phyloP scores from a whole-genome alignment of 2,113 vertebrate species.

The Amia ocellicauda region DNA sequence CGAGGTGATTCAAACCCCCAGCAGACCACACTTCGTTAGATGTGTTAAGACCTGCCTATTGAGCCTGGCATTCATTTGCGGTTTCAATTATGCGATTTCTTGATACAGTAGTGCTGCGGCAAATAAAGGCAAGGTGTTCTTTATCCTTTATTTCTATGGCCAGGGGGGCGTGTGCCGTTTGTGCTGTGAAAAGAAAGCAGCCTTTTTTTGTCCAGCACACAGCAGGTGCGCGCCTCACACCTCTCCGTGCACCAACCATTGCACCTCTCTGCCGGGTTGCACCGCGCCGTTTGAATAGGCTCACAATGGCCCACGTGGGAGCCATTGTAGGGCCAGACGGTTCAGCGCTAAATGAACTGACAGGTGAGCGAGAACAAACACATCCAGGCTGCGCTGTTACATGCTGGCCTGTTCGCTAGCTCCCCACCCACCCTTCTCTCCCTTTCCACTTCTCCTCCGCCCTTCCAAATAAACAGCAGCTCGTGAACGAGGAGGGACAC shows the following conservation, averaged over 20 bases:
- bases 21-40: too few species aligned
- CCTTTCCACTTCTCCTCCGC: slow-evolving; percentile 5
- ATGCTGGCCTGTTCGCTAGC: slow-evolving; percentile 8
- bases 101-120: slow-evolving; percentile 29
- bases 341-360: slow-evolving; percentile 11
- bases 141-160: slow-evolving; percentile 37
- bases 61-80: too few species aligned
- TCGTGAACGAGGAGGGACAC: slow-evolving; percentile 19
- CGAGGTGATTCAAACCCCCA: too few species aligned
- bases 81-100: too few species aligned
- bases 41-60: too few species aligned
- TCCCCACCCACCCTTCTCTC: not conserved
- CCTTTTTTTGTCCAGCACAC: slow-evolving; percentile 16
- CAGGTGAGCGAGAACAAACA: slow-evolving; percentile 36
- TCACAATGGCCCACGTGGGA: not conserved
- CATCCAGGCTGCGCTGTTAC: slow-evolving; percentile 22
- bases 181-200: slow-evolving; percentile 19
- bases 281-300: not conserved
- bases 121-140: slow-evolving; percentile 47
- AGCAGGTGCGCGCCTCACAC: slow-evolving; percentile 11
- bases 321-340: not conserved
- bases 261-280: slow-evolving; percentile 14
- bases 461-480: slow-evolving; percentile 36
- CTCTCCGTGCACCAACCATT: slow-evolving; percentile 20
- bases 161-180: slow-evolving; percentile 19